Base-by-base conservation (phyloP, 2,113 vertebrate species). In the Euleptes europaea region DNA sequence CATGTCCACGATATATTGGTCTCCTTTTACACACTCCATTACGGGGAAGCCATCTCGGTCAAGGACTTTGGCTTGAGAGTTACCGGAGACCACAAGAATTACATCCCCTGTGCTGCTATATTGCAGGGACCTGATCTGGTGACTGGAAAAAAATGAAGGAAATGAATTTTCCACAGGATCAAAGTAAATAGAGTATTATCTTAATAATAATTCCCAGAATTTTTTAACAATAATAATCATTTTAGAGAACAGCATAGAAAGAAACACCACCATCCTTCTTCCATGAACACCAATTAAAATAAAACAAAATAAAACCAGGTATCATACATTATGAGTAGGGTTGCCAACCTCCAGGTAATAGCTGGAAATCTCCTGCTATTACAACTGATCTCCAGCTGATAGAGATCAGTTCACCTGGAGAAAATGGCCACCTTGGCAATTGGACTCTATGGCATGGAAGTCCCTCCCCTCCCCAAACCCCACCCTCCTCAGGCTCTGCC, bases 1-100 rank as follows among this genome's bases (percentile, higher is more conserved):
- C 98, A 99, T 99, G 93, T 99, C 99, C 88, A 99, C 98, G 47
- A 99, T 99, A 93, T 99, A 99, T 77, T 99, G 98, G 94, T 99
- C 99, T 92, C 98, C 99, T 90, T 99, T 99, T 70, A 98, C 95
- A 92, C 98, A 99, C 82, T 99, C 98, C 97, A 99, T 97, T 40
- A 99, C 98, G n/a, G 97, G 98, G 94, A 99, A 99, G 79, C 99
- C 98, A 86, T 99, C 99, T 76, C 98, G 97, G 94, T 99, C 98
- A 92, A 99, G 95, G 70, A 99, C 98, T 90, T 99, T 99, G 81
- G 98, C 99, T 89, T 99, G 99, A 49, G 98, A 97, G 66, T 98
- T 99, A 51, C 98, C 98, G 31, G 98, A 97, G 40, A 99, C 97
- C 57, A 99, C 98, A 1, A 99, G 97, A 94, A 99, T 97, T 84